Evolutionary conservation across 2,888 invertebrate species (phyloP).

Genomic region (Chaitophorus viminalis): DNA sequence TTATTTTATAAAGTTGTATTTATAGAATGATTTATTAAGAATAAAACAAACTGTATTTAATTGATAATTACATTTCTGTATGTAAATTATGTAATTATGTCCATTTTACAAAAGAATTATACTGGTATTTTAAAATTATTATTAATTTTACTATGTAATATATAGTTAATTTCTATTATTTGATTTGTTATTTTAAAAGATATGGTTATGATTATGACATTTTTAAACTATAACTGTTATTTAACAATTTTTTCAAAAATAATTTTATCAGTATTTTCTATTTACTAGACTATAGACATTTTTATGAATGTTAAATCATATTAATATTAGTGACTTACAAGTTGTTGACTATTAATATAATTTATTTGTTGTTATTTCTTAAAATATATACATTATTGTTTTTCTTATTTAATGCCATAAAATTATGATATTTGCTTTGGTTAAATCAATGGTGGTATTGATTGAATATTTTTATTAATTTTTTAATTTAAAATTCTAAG

Average conservation of each 20-base stretch:
- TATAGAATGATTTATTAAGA: background rate
- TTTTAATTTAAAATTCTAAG: too few relatives aligned
- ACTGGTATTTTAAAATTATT: background rate
- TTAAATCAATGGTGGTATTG: too few relatives aligned
- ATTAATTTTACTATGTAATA: too few relatives aligned
- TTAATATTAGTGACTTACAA: background rate
- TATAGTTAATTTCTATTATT: conserved; percentile 19
- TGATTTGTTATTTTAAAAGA: background rate
- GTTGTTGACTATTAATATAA: background rate
- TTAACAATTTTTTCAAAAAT: conserved; percentile 3
- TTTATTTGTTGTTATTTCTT: background rate
- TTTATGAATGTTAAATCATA: background rate
- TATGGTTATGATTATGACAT: background rate
- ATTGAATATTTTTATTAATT: too few relatives aligned
- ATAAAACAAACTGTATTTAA: background rate
- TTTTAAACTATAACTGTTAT: background rate
- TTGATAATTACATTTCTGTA: background rate
- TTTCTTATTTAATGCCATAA: background rate
- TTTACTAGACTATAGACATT: background rate
- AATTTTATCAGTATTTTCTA: conserved; percentile 24
- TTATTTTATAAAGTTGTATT: conserved; percentile 1
- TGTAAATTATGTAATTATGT: conserved; percentile 27
- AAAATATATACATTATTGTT: background rate
- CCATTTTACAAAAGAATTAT: conserved; percentile 52
- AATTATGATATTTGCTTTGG: background rate